phyloP scores from a whole-genome alignment of 1,140 invertebrate genomes.

The Leptinotarsa undecemlineata region DNA sequence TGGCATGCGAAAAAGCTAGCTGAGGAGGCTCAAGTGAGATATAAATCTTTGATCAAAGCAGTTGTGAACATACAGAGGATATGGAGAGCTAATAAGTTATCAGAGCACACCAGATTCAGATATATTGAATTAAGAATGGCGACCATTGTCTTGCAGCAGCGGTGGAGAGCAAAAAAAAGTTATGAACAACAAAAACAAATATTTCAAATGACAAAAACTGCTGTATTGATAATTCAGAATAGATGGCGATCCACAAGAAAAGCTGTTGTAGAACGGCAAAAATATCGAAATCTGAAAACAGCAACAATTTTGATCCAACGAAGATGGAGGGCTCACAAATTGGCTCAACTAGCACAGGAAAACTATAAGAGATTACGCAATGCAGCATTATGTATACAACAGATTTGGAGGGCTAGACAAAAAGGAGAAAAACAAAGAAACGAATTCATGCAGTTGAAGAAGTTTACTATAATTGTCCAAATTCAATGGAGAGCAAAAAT shows the following conservation, averaged over 20 bases:
- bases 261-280: slow-evolving; percentile 44
- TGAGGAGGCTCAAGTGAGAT: slow-evolving; percentile 42
- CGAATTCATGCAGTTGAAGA: slow-evolving; percentile 40
- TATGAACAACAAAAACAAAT: slow-evolving; percentile 2
- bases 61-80: slow-evolving; percentile 44
- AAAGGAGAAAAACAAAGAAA: slow-evolving; percentile 37
- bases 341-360: slow-evolving; percentile 42
- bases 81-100: slow-evolving; percentile 44
- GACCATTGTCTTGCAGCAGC: slow-evolving; percentile 54
- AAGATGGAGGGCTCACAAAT: slow-evolving; percentile 55
- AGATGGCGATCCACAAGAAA: slow-evolving; percentile 26
- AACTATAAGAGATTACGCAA: slow-evolving; percentile 44
- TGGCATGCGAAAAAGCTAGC: slow-evolving; percentile 22
- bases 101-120: slow-evolving; percentile 37
- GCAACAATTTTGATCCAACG: slow-evolving; percentile 40
- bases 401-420: slow-evolving; percentile 42
- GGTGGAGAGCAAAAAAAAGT: slow-evolving; percentile 52
- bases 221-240: slow-evolving; percentile 16
- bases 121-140: slow-evolving; percentile 49
- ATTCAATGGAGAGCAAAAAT: slow-evolving; percentile 53
- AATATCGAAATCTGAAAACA: slow-evolving; percentile 35
- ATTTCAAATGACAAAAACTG: not conserved
- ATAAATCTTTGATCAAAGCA: slow-evolving; percentile 45
- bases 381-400: slow-evolving; percentile 44
- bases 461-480: slow-evolving; percentile 57